Percentiles rank a stretch among this genome's conserved stretches.
Evolutionary conservation across 2,797 vertebrate species (phyloP).

Genomic region (Siniperca scherzeri): DNA sequence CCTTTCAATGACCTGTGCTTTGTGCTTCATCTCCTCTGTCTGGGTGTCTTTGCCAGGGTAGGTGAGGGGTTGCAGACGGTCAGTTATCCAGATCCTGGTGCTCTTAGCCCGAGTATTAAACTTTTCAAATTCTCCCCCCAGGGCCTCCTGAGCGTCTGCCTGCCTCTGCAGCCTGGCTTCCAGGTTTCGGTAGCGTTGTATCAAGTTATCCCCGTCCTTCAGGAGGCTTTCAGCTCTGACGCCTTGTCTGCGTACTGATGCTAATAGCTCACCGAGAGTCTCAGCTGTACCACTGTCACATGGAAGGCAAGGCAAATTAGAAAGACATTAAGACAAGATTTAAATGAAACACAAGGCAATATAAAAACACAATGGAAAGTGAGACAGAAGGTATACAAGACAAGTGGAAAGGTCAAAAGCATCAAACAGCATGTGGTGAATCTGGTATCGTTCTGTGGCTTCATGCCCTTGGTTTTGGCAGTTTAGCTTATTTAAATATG

Average conservation of each 20-base stretch:
- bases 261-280: slow-evolving; percentile 80
- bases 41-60: slow-evolving; percentile 64
- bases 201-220: slow-evolving; percentile 81
- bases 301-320: not conserved
- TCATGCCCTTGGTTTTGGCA: not conserved
- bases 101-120: slow-evolving; percentile 81
- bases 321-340: not conserved
- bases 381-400: not conserved
- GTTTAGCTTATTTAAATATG: not conserved
- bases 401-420: not conserved
- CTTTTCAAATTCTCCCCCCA: slow-evolving; percentile 68
- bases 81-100: slow-evolving; percentile 84
- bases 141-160: slow-evolving; percentile 60
- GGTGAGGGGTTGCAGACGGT: slow-evolving; percentile 80
- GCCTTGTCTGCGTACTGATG: slow-evolving; percentile 85
- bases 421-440: not conserved
- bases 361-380: not conserved
- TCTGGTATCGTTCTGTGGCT: not conserved
- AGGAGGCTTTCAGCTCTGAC: slow-evolving; percentile 84
- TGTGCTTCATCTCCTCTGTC: slow-evolving; percentile 79
- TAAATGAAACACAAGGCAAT: not conserved
- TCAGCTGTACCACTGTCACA: slow-evolving; percentile 83
- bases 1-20: slow-evolving; percentile 84
- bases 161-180: slow-evolving; percentile 73
- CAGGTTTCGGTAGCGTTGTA: slow-evolving; percentile 86